Evolutionary conservation across 2,888 invertebrate genomes (phyloP).

Genomic region (Eledona agricola): DNA sequence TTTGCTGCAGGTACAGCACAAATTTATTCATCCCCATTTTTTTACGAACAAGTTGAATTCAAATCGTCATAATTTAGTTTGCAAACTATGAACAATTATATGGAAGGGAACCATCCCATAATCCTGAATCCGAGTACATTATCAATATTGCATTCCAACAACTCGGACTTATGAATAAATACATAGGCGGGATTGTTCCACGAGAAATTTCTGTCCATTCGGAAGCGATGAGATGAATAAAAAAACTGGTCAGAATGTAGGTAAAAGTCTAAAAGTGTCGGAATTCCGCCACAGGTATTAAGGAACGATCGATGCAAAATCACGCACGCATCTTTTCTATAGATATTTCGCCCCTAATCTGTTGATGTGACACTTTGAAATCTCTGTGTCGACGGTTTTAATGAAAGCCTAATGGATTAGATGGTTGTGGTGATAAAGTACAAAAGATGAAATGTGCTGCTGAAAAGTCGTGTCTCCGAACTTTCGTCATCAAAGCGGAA

Average conservation of each 20-base stretch:
- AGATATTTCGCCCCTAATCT: constrained; percentile 8
- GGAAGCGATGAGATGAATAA: constrained; percentile 12
- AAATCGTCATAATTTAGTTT: constrained; percentile 12
- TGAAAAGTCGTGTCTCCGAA: neutral
- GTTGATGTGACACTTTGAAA: constrained; percentile 19
- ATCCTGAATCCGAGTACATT: neutral
- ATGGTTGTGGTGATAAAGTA: constrained; percentile 14
- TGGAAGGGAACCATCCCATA: neutral
- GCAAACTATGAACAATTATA: constrained; percentile 1
- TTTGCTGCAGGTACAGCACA: constrained; percentile 23
- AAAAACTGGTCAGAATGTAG: constrained; percentile 40
- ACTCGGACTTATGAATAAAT: constrained; percentile 20
- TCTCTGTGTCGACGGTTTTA: constrained; percentile 19
- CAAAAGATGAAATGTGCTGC: constrained; percentile 6
- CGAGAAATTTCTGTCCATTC: constrained; percentile 14
- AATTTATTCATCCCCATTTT: constrained; percentile 2
- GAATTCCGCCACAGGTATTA: no score
- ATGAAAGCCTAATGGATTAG: constrained; percentile 25
- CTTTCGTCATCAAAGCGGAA: no score
- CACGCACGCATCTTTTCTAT: no score
- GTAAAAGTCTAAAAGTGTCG: no score
- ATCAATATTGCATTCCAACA: constrained; percentile 18
- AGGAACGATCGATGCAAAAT: constrained; percentile 5
- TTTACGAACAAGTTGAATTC: constrained; percentile 10
- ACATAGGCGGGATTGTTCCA: constrained; percentile 7